A percentile compares a stretch with the other conserved stretches of the same genome.
Evolutionary conservation across 2,888 invertebrate genomes (phyloP).

Genomic region (Eristalinus aeneus): DNA sequence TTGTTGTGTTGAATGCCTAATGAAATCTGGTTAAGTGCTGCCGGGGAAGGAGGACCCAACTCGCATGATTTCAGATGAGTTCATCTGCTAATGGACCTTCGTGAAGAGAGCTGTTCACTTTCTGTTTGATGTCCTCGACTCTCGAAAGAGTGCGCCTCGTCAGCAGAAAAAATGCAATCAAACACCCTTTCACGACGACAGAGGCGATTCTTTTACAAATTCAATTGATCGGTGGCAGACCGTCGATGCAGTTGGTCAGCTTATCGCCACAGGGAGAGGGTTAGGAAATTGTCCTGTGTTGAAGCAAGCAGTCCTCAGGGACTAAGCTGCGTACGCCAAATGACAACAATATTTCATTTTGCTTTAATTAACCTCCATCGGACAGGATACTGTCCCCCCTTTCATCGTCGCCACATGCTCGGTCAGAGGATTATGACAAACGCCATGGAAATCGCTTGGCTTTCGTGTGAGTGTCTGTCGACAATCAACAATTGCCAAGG

Average conservation of each 20-base stretch:
- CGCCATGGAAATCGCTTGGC: background rate
- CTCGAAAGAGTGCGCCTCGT: too few relatives aligned
- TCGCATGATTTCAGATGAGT: background rate
- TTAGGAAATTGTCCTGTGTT: too few relatives aligned
- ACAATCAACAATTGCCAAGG: constrained; percentile 34
- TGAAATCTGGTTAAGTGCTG: background rate
- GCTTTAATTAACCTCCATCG: background rate
- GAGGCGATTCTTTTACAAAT: too few relatives aligned
- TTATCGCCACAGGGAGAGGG: too few relatives aligned
- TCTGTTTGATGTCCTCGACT: too few relatives aligned
- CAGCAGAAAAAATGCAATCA: too few relatives aligned
- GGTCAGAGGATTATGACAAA: background rate
- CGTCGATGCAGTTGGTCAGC: too few relatives aligned
- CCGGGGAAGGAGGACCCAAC: background rate
- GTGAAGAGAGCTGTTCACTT: too few relatives aligned
- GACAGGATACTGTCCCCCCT: background rate
- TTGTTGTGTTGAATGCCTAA: background rate
- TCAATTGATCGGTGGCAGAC: too few relatives aligned
- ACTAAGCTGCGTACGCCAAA: background rate
- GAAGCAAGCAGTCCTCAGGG: background rate
- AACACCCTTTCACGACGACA: too few relatives aligned
- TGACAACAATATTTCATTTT: background rate
- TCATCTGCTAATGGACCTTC: background rate
- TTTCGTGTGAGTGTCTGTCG: background rate
- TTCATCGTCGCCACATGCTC: background rate